Base-by-base conservation (phyloP, 2,888 invertebrate species). In the Bellardia bayeri region DNA sequence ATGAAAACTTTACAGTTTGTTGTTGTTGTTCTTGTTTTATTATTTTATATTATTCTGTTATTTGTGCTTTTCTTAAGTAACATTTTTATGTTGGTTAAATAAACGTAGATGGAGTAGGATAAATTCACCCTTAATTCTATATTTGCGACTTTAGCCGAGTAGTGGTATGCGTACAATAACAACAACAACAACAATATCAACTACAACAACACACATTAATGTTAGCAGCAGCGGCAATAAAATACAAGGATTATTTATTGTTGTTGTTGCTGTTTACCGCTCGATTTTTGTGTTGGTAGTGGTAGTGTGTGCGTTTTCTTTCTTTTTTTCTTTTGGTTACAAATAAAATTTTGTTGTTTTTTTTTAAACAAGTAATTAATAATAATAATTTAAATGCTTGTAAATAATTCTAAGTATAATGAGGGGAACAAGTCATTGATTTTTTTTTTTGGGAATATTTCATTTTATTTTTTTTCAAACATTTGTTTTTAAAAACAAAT, bases 221-320 rank as follows among this genome's bases (percentile, higher is more conserved):
- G 14, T 33, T 8, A 68, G 6, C 58, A 68, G 68, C n/a, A 68
- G 69, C 61, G 51, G n/a, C 76, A 56, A 74, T 74, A 82, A 82
- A 76, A 74, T 68, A 71, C 13, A 76, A 63, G 76, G 61, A 85
- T 69, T 63, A 75, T 80, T 85, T 63, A 72, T 74, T 86, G 51
- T 75, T 81, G 72, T 72, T 81, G 58, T 78, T 81, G 78, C 33
- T 63, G 64, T 82, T 80, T 69, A 68, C 86, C 79, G 82, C 86
- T 82, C 30, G 56, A 54, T 51, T 78, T 58, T 71, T 51, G 23
- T 71, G 6, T 30, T 33, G 58, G 13, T 58, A 1, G 9, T 68
- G 40, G n/a, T 64, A 13, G 68, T 37, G 14, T 49, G 33, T 51
- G 72, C 23, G 11, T 61, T 37, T 33, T 14, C 3, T 68, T 81